These are phyloP conservation scores for Rhysida immarginata DNA, from an alignment of 1,140 invertebrate genomes.

Conservation along the genomic window DNA sequence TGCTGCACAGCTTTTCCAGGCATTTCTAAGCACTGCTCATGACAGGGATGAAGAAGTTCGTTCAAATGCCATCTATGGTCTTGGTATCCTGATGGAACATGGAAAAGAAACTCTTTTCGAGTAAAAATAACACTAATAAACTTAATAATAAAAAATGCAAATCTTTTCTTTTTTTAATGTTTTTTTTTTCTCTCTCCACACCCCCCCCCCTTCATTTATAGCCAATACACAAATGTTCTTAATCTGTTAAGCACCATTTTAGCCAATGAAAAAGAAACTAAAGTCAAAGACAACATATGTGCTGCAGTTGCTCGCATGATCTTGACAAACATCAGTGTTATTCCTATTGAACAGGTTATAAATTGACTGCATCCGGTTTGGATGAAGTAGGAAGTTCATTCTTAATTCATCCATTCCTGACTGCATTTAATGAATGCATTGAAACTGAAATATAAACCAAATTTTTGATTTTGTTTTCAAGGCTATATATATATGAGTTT, in stretches of 20 bases:
- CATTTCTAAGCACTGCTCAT: slow-evolving; percentile 40
- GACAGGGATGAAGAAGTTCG: slow-evolving; percentile 52
- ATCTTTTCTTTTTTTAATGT: too few relatives aligned
- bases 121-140: too few relatives aligned
- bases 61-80: slow-evolving; percentile 57
- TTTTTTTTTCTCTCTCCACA: too few relatives aligned
- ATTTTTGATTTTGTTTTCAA: too few relatives aligned
- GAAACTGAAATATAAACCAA: slow-evolving; percentile 10
- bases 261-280: too few relatives aligned
- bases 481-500: too few relatives aligned
- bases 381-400: too few relatives aligned
- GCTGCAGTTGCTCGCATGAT: slow-evolving; percentile 59
- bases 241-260: too few relatives aligned
- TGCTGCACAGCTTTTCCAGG: slow-evolving; percentile 41
- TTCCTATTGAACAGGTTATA: slow-evolving; percentile 46
- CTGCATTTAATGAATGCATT: slow-evolving; percentile 1
- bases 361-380: too few relatives aligned
- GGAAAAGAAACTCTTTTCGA: slow-evolving; percentile 40
- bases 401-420: slow-evolving; percentile 11
- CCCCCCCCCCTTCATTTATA: too few relatives aligned
- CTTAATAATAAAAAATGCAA: too few relatives aligned
- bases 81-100: slow-evolving; percentile 51
- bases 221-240: too few relatives aligned
- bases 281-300: slow-evolving; percentile 60
- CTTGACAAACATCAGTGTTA: slow-evolving; percentile 39